These are phyloP conservation scores for Gnathonemus echidnorhynchus DNA, from an alignment of 2,113 vertebrate genomes.

Conservation along the genomic window DNA sequence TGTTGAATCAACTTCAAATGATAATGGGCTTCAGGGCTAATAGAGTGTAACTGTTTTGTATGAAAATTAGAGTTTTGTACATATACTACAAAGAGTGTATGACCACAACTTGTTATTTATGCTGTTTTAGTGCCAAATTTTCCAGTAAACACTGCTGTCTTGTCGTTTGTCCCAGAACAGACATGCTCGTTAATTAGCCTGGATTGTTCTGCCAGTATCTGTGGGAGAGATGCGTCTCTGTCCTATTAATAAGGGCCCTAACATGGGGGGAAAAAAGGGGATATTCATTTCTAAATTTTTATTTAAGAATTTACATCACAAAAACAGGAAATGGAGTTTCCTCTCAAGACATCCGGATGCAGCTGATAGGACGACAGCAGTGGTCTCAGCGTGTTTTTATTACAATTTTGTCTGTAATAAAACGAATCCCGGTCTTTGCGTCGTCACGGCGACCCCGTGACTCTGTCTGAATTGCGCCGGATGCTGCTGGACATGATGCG, in stretches of 20 bases:
- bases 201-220: not conserved
- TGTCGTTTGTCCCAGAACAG: not conserved
- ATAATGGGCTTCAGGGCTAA: not conserved
- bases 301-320: not conserved
- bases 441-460: not conserved
- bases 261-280: not conserved
- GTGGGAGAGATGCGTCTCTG: not conserved
- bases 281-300: not conserved
- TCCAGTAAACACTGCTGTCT: not conserved
- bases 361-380: not conserved
- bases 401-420: not conserved
- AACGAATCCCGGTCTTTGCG: not conserved
- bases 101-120: not conserved
- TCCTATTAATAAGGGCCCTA: not conserved
- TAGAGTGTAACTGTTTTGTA: not conserved
- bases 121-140: not conserved
- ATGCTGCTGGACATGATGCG: not conserved
- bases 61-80: not conserved
- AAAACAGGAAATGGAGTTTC: not conserved
- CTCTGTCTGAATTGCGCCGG: not conserved
- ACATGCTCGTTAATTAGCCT: not conserved
- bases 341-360: not conserved
- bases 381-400: not conserved
- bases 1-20: not conserved
- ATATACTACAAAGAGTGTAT: not conserved